These are phyloP conservation scores for Xiphophorus maculatus DNA, from an alignment of 2,113 vertebrate genomes.

Conservation along the genomic window DNA sequence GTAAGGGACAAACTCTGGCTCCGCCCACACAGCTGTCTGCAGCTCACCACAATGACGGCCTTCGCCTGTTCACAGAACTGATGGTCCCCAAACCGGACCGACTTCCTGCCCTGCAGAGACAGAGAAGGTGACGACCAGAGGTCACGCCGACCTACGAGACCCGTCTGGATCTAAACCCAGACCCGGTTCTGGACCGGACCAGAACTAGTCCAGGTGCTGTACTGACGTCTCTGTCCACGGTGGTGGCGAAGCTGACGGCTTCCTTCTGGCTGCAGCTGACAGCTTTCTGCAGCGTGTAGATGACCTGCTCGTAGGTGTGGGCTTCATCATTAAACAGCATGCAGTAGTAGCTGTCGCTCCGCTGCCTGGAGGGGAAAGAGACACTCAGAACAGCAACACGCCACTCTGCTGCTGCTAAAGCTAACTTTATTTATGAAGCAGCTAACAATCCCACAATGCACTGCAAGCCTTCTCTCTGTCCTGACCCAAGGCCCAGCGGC, in stretches of 20 bases:
- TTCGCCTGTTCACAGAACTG: conserved; percentile 97
- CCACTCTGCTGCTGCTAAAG: too few relatives aligned
- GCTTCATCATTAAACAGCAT: conserved; percentile 99
- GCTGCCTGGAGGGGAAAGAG: conserved; percentile 76
- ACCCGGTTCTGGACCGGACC: not conserved
- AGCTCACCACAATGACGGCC: conserved; percentile 94
- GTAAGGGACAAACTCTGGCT: not conserved
- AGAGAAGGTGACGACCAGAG: not conserved
- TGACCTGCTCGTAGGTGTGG: conserved; percentile 98
- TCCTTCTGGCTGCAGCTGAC: conserved; percentile 97
- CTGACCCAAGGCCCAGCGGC: too few relatives aligned
- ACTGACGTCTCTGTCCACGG: conserved; percentile 96
- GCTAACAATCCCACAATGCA: too few relatives aligned
- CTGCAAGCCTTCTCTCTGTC: too few relatives aligned
- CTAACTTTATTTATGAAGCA: too few relatives aligned
- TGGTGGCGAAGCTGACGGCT: conserved; percentile 95
- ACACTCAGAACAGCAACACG: not conserved
- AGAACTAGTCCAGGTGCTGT: not conserved
- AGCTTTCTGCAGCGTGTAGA: conserved; percentile 97
- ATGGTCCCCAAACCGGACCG: conserved; percentile 93
- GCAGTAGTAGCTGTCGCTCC: conserved; percentile 91
- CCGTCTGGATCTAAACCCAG: too few relatives aligned
- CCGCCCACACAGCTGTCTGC: not conserved
- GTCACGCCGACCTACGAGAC: too few relatives aligned
- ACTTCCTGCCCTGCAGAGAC: conserved; percentile 88